A percentile compares a stretch with the other conserved stretches of the same genome.
phyloP scores from a whole-genome alignment of 64 coral and sea anemone species.

The Trachythela sp. region DNA sequence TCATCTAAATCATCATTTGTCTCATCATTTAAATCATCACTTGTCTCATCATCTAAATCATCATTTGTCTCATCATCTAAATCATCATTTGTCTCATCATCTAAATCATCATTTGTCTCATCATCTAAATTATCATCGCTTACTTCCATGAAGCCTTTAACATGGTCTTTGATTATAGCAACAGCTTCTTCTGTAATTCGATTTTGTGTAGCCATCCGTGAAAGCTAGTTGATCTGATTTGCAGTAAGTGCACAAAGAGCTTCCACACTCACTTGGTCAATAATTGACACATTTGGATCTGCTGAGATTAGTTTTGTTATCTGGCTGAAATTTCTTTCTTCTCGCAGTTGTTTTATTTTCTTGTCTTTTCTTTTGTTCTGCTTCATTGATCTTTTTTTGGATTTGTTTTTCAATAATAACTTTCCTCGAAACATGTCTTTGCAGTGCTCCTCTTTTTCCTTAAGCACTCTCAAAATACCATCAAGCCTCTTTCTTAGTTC shows the following conservation, averaged over 20 bases:
- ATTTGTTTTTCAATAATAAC: neutral
- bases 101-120: neutral
- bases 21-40: neutral
- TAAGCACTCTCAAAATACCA: neutral
- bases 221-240: conserved; percentile 33
- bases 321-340: conserved; percentile 42
- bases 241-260: conserved; percentile 21
- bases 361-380: conserved; percentile 51
- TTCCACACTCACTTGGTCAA: conserved; percentile 29
- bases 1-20: neutral
- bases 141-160: conserved; percentile 37
- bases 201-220: conserved; percentile 18
- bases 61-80: neutral
- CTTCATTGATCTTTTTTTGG: conserved; percentile 16
- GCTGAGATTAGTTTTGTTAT: conserved; percentile 48
- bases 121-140: conserved; percentile 16
- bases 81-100: neutral
- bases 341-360: conserved; percentile 38
- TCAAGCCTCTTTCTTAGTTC: neutral
- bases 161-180: conserved; percentile 44
- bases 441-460: neutral
- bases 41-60: neutral
- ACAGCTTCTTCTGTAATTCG: conserved; percentile 21
- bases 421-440: neutral
- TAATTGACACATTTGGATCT: conserved; percentile 33